Conservation (phyloP, 2,113 vertebrate genomes). For the Alligator sinensis region DNA sequence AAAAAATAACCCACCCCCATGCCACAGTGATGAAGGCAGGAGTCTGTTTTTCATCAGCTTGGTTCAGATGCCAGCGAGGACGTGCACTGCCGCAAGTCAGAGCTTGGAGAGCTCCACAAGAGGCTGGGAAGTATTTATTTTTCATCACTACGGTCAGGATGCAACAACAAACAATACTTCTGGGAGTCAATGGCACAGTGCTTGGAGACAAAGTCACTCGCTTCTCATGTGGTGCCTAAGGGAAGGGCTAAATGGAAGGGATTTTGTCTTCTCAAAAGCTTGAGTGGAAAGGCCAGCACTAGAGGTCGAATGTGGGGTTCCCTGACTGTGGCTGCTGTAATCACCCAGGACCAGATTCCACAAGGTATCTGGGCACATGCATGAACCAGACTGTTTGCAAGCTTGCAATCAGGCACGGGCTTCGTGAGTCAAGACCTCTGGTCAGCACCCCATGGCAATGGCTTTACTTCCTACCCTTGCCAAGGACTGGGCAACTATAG, state of each 20-base stretch:
- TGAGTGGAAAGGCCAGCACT: background rate
- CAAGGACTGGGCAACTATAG: background rate
- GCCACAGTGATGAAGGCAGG: background rate
- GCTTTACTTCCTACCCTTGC: background rate
- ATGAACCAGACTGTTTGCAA: constrained; percentile 9
- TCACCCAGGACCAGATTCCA: background rate
- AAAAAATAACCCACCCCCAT: background rate
- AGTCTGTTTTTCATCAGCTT: no score
- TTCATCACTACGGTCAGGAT: constrained; percentile 73
- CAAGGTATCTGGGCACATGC: background rate
- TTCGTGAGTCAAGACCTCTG: background rate
- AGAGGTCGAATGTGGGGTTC: background rate
- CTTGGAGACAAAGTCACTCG: background rate
- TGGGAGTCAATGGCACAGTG: constrained; percentile 50
- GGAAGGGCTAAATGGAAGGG: background rate
- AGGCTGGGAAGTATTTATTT: constrained; percentile 79
- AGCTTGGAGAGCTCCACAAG: background rate
- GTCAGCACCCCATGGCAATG: accelerated
- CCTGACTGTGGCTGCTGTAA: accelerated
- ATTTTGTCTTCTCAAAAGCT: background rate
- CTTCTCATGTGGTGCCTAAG: background rate
- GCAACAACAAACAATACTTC: constrained; percentile 51
- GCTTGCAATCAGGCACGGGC: background rate
- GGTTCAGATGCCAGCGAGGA: background rate
- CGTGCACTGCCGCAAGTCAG: background rate